These are phyloP conservation scores for Fragum sueziense DNA, from an alignment of 2,888 invertebrate genomes.

Conservation along the genomic window DNA sequence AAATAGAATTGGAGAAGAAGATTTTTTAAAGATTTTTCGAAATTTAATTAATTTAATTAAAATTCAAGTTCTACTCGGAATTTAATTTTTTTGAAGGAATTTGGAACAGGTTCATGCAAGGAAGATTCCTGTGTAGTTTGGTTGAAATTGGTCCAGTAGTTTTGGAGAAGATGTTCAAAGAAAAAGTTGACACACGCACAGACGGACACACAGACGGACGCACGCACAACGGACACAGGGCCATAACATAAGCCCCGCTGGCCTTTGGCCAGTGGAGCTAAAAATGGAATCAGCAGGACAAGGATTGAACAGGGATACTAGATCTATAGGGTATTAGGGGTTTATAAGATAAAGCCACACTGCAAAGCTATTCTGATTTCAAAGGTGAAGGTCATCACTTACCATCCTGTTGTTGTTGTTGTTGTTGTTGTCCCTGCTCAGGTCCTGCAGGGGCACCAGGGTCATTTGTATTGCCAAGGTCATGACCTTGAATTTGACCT, in stretches of 20 bases:
- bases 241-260: no score
- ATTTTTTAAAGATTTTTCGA: no score
- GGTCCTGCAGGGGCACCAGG: neutral
- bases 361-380: neutral
- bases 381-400: constrained; percentile 15
- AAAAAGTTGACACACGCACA: neutral
- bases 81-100: no score
- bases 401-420: neutral
- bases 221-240: neutral
- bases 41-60: no score
- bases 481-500: neutral
- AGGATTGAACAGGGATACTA: no score
- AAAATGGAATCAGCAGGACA: no score
- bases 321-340: neutral
- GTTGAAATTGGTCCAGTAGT: no score
- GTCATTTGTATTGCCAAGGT: neutral
- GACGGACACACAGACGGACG: neutral
- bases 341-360: neutral
- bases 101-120: no score
- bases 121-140: no score
- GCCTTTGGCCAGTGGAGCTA: no score
- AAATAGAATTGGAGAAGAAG: no score
- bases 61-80: no score
- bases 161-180: neutral
- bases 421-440: neutral